phyloP scores from a whole-genome alignment of 92 coral and sea anemone genomes.

The Palythoa caribaeorum region DNA sequence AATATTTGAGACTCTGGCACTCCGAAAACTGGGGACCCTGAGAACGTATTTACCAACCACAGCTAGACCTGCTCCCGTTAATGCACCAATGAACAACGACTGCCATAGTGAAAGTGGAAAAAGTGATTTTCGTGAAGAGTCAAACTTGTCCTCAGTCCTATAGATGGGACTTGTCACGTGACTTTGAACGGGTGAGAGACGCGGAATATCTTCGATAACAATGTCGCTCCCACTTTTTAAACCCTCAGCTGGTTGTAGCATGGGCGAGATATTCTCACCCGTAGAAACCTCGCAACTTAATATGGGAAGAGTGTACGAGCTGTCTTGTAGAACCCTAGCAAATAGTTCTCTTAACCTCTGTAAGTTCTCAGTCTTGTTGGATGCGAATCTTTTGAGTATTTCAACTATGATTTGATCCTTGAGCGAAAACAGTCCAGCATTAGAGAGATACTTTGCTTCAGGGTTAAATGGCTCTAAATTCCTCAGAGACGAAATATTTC shows the following conservation, averaged over 20 bases:
- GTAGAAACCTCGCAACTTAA: background rate
- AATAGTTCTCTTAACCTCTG: slow-evolving; percentile 1
- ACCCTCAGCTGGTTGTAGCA: background rate
- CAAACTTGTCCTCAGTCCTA: background rate
- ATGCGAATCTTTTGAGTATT: background rate
- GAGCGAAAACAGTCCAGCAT: slow-evolving; percentile 21
- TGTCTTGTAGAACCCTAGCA: background rate
- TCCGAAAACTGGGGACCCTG: background rate
- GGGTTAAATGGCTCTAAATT: background rate
- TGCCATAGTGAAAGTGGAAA: background rate
- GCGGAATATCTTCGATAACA: background rate
- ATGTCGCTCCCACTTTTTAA: background rate
- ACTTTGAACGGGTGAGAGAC: background rate
- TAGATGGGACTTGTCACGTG: background rate
- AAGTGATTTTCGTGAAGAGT: background rate
- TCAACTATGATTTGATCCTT: slow-evolving; percentile 12
- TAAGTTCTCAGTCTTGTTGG: slow-evolving; percentile 4
- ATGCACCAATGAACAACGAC: slow-evolving; percentile 7
- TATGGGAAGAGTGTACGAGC: background rate
- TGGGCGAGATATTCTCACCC: background rate
- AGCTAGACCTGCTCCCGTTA: slow-evolving; percentile 25
- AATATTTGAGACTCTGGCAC: background rate
- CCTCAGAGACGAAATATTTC: slow-evolving; percentile 4
- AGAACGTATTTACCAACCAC: slow-evolving; percentile 1
- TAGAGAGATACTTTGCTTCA: background rate